These are phyloP conservation scores for Metopolophium dirhodum DNA, from an alignment of 1,140 invertebrate species.

Conservation along the genomic window DNA sequence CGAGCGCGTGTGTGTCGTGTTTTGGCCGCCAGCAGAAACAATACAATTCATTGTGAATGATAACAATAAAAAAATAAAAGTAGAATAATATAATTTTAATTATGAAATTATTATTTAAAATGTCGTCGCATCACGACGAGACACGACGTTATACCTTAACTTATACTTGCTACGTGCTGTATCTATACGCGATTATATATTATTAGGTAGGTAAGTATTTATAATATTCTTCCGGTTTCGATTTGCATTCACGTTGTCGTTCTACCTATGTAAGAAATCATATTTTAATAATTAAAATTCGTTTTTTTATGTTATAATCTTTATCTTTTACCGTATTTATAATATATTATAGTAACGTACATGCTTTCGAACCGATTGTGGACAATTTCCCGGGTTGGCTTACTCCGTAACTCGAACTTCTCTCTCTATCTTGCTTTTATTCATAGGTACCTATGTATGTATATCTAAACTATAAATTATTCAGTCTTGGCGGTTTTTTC, in stretches of 20 bases:
- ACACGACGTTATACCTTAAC: background rate
- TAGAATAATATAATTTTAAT: background rate
- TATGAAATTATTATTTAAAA: constrained; percentile 6
- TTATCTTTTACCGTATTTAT: background rate
- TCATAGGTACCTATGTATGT: background rate
- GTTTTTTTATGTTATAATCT: background rate
- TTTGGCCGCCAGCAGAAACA: background rate
- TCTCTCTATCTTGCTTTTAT: background rate
- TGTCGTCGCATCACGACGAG: background rate
- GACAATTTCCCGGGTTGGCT: background rate
- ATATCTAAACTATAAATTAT: background rate
- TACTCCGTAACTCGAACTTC: background rate
- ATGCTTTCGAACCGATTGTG: background rate
- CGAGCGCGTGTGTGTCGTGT: background rate
- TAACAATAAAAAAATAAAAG: background rate
- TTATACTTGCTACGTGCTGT: background rate
- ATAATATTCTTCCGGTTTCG: background rate
- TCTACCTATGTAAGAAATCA: background rate
- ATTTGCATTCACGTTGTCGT: background rate
- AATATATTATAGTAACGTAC: background rate
- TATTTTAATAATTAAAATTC: background rate
- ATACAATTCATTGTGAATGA: background rate
- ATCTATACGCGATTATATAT: background rate
- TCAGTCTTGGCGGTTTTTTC: background rate
- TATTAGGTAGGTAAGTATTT: no score